These are phyloP conservation scores for Pygathrix nemaeus DNA, from an alignment of 2,113 vertebrate genomes.

Conservation along the genomic window DNA sequence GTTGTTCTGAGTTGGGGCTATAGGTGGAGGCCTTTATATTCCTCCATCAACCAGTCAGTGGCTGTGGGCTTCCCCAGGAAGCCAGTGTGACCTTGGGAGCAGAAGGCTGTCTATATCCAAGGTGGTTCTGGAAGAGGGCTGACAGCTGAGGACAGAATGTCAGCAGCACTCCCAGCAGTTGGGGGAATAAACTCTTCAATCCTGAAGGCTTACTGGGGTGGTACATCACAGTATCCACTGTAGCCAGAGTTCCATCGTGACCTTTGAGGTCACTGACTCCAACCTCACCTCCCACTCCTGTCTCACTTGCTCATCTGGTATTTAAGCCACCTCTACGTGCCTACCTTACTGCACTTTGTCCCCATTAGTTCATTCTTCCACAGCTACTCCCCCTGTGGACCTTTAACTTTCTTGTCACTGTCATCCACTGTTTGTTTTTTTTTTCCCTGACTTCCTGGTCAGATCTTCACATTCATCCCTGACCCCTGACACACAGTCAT, in stretches of 20 bases:
- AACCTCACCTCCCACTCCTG: neutral
- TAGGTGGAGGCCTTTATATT: neutral
- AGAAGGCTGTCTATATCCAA: neutral
- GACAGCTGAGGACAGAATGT: neutral
- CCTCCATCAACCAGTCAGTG: neutral
- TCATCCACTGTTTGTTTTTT: neutral
- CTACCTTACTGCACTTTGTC: neutral
- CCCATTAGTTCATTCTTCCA: neutral
- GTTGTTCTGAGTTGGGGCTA: neutral
- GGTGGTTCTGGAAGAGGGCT: neutral
- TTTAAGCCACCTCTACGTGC: neutral
- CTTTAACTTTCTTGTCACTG: neutral
- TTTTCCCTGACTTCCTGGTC: neutral
- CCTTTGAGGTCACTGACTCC: neutral
- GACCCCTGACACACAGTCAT: neutral
- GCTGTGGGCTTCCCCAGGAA: neutral
- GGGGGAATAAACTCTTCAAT: neutral
- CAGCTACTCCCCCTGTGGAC: neutral
- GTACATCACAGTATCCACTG: neutral
- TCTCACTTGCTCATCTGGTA: neutral
- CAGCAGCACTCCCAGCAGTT: neutral
- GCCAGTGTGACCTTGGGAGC: no score
- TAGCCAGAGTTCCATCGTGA: neutral
- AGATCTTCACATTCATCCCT: neutral
- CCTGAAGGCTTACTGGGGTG: neutral